Evolutionary conservation across 1,140 invertebrate genomes (phyloP), one percentile per base, ranked within the genome.

Genomic region (Galleria mellonella): DNA sequence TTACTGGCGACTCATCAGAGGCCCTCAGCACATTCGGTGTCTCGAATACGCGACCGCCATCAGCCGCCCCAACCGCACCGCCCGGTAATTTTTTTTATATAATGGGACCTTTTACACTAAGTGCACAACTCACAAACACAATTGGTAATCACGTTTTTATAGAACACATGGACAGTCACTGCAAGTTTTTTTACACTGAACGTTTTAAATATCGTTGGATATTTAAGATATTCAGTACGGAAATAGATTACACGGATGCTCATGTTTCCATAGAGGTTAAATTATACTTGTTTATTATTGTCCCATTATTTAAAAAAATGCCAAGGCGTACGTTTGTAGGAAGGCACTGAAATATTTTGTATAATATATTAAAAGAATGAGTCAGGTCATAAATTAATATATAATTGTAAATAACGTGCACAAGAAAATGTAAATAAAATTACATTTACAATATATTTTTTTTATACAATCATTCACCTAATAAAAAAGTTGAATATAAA

Each of bases 21-120:
- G 90, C 90, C n/a, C 79, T 92, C 11, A 91, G 90, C 23, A 91
- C 90, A 41, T 91, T 92, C 61, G 91, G 91, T 11, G 91, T 91
- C 62, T 89, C 88, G 10, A 91, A 89, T 48, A 70, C 77, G 2
- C 74, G 72, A 33, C 87, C 88, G 10, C 68, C 82, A 41, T 39
- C 61, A 0, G 43, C 62, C 0, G 55, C 83, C 35, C 83, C 86
- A 35, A 85, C 89, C 8, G 81, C 88, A 15, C 86, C 89, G 28
- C 88, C 88, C 53, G 86, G 88, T 90, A 82, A 88, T 78, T 78
- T 60, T 68, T 65, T 53, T 56, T 52, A 58, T 62, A 55, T 62
- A 67, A 71, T 71, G 67, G 67, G 67, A 71, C 66, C 43, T 45
- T 15, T 17, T 38, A 48, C 38, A 17, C 28, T 43, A 39, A 35